Evolutionary conservation across 1,140 invertebrate species (phyloP), one percentile per base, ranked within the genome.

Genomic region (Globodera ellingtonae): DNA sequence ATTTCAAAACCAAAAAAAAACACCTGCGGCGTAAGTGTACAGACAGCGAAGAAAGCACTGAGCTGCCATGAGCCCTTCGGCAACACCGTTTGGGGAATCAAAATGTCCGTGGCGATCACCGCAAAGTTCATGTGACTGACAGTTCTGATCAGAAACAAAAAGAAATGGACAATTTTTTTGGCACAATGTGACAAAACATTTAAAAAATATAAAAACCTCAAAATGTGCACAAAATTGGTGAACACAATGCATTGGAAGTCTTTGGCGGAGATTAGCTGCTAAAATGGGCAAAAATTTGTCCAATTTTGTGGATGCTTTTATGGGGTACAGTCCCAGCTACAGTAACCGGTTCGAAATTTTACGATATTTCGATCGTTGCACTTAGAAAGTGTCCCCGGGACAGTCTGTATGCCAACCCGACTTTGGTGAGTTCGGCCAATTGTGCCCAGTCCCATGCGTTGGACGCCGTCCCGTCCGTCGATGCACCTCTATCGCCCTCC

Each of bases 121-220:
- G 87, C 87, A 47, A 88, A 88, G 76, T 88, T 88, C 65, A 88
- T 44, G 76, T 88, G 87, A 8, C 84, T 81, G n/a, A 85, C 79
- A 52, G 79, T 79, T 46, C 80, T 81, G n/a, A 18, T 46, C 80
- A 82, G n/a, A 18, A n/a, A 62, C 3, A 18, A 52, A 52, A 70
- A 70, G n/a, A 72, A 72, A 52, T 72, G 13, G 15, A n/a, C 13
- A 52, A 18, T 62, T 59, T 2, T 62, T 59, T 2, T 18, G 5
- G 44, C 18, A 35, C n/a, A 3, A 44, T 44, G n/a, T 72, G 7
- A 3, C 56, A 65, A 62, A 62, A 65, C 3, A 0, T 18, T 10
- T 56, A 7, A 35, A 35, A 35, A 35, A 2, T 2, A 2, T 35
- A 15, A 76, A 10, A 76, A 83, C 80, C 86, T 79, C 47, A 82